Percentiles rank a stretch among this genome's conserved stretches.
Conservation (phyloP, 2,888 invertebrate genomes). For the Drosophila buzzatii region DNA sequence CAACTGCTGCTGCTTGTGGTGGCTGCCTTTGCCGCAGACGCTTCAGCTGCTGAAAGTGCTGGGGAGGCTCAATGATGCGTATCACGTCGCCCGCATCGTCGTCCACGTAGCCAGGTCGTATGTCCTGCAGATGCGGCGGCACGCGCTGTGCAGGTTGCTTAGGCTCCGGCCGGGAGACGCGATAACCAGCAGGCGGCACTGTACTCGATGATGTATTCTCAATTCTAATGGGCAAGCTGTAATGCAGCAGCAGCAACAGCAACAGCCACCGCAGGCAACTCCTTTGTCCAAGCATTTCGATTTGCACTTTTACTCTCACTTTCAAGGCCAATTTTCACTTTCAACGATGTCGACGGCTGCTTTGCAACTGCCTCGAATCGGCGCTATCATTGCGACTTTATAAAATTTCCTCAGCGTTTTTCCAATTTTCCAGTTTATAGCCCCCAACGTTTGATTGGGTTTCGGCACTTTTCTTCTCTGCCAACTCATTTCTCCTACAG, state of each 20-base stretch:
- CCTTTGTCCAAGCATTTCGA: neutral
- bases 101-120: conserved; percentile 71
- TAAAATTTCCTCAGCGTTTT: conserved; percentile 72
- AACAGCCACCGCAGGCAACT: neutral
- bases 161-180: conserved; percentile 64
- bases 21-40: conserved; percentile 53
- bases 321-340: conserved; percentile 74
- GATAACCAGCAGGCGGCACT: conserved; percentile 45
- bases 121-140: conserved; percentile 73
- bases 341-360: conserved; percentile 57
- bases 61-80: conserved; percentile 82
- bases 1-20: neutral
- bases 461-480: conserved; percentile 63
- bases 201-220: conserved; percentile 19
- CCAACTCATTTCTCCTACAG: conserved; percentile 46
- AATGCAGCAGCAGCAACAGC: conserved; percentile 21
- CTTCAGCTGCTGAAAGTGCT: conserved; percentile 77
- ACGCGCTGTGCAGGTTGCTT: conserved; percentile 64
- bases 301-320: conserved; percentile 58
- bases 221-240: conserved; percentile 39
- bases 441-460: conserved; percentile 45
- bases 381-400: conserved; percentile 67
- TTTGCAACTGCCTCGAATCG: conserved; percentile 62
- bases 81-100: conserved; percentile 81
- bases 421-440: conserved; percentile 72